phyloP scores from a whole-genome alignment of 2,113 vertebrate species.

The Sebastes fasciatus region DNA sequence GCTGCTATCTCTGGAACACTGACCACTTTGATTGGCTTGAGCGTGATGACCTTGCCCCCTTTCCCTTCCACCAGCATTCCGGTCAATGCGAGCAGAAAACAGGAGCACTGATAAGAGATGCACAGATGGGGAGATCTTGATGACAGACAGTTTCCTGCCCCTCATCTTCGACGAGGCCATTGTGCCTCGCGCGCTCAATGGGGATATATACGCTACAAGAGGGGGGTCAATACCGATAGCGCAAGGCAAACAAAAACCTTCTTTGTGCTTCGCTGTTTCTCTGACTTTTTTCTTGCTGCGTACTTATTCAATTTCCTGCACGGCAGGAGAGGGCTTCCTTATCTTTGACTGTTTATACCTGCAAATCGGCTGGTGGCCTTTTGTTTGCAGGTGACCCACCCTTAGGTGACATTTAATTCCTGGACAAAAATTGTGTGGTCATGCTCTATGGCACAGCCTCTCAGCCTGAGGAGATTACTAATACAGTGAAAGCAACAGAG shows the following conservation, averaged over 20 bases:
- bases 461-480: constrained; percentile 78
- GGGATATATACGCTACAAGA: constrained; percentile 70
- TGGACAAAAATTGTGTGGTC: constrained; percentile 73
- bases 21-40: constrained; percentile 78
- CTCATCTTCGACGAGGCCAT: constrained; percentile 69
- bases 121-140: constrained; percentile 70
- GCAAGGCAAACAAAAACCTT: constrained; percentile 79
- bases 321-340: constrained; percentile 78
- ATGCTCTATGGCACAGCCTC: constrained; percentile 74
- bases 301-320: constrained; percentile 83
- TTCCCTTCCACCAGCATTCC: constrained; percentile 72
- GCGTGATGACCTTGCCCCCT: constrained; percentile 76
- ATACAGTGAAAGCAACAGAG: constrained; percentile 73
- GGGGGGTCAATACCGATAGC: constrained; percentile 73
- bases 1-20: constrained; percentile 71
- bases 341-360: constrained; percentile 83
- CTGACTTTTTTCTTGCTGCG: constrained; percentile 60
- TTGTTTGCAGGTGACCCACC: constrained; percentile 84
- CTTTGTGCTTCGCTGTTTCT: constrained; percentile 76
- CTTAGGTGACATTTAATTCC: constrained; percentile 83
- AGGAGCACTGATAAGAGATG: constrained; percentile 77
- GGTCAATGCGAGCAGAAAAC: constrained; percentile 74
- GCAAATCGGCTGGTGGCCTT: constrained; percentile 80
- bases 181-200: constrained; percentile 63
- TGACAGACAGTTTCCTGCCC: constrained; percentile 80